Percentiles rank a stretch among this genome's conserved stretches.
phyloP scores from a whole-genome alignment of 2,797 vertebrate genomes.

The Orestias chungarensis region DNA sequence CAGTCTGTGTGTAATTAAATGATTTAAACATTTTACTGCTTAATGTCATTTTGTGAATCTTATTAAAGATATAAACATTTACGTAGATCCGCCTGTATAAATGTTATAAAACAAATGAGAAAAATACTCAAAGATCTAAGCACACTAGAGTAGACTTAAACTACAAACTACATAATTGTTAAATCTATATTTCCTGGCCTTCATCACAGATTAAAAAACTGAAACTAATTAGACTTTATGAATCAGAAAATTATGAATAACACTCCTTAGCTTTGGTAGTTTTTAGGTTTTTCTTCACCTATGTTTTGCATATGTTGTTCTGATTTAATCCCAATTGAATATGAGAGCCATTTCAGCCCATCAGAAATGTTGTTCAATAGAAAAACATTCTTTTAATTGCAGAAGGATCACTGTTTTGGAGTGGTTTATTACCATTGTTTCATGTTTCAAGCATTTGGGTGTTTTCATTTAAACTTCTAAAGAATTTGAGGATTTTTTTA shows the following conservation, averaged over 20 bases:
- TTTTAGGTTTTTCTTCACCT: background rate
- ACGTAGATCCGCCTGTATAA: background rate
- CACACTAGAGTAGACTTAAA: constrained; percentile 6
- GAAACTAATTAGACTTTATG: background rate
- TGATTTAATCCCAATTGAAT: background rate
- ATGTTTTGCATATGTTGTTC: background rate
- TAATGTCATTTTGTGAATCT: background rate
- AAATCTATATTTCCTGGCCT: background rate
- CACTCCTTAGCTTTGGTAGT: constrained; percentile 1
- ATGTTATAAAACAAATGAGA: background rate
- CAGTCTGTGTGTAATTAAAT: background rate
- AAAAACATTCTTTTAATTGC: background rate
- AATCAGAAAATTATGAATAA: background rate
- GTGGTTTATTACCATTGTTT: background rate
- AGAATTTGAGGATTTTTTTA: background rate
- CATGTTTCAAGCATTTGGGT: background rate
- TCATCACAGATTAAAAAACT: background rate
- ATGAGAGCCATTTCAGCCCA: background rate
- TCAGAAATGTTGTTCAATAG: background rate
- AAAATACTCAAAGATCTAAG: background rate
- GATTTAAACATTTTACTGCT: too few relatives aligned
- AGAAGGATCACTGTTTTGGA: background rate
- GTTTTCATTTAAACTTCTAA: background rate
- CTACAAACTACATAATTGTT: background rate
- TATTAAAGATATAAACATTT: background rate